Evolutionary conservation across 2,888 invertebrate species (phyloP), one percentile per base, ranked within the genome.

Genomic region (Achlya flavicornis): DNA sequence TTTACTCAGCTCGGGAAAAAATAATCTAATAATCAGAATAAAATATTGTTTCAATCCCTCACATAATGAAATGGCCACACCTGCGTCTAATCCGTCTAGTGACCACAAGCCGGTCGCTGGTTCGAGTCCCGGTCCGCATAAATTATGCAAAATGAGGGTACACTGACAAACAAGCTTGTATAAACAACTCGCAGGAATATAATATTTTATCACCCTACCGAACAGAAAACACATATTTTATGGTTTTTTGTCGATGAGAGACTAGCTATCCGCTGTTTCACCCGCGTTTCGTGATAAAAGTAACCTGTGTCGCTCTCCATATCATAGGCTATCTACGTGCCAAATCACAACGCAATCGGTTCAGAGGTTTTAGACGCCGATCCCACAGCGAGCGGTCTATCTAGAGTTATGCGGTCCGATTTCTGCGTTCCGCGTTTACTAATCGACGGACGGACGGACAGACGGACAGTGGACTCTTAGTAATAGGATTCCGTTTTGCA

Each of bases 111-210:
- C 66, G 62, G 62, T 61, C 59, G 58, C 48, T 61, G 67, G 59
- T 60, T 64, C 61, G 26, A 64, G 57, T 68, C 69, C 62, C 58
- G 43, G 35, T 66, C 69, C 64, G 75, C 73, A 79, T 83, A 79
- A 76, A 82, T 79, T 83, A 83, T 79, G 78, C 65, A 78, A 78
- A 82, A 67, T 69, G 64, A 64, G 64, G 67, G 67, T 63, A 65
- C 61, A 57, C 58, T 35, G 35, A 73, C 73, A 65, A 70, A 66
- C 69, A 72, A 64, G 65, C 71, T 59, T 63, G 61, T 67, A 63
- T 68, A 68, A 71, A 66, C 69, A 65, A 61, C 59, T 58, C 59
- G 61, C 62, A 66, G 57, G 62, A 61, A 61, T 59, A 64, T 63
- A 64, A 60, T 64, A 60, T 63, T 64, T 61, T 59, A 62, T 61